Evolutionary conservation across 1,140 invertebrate species (phyloP), one percentile per base, ranked within the genome.

Genomic region (Steinernema feltiae): DNA sequence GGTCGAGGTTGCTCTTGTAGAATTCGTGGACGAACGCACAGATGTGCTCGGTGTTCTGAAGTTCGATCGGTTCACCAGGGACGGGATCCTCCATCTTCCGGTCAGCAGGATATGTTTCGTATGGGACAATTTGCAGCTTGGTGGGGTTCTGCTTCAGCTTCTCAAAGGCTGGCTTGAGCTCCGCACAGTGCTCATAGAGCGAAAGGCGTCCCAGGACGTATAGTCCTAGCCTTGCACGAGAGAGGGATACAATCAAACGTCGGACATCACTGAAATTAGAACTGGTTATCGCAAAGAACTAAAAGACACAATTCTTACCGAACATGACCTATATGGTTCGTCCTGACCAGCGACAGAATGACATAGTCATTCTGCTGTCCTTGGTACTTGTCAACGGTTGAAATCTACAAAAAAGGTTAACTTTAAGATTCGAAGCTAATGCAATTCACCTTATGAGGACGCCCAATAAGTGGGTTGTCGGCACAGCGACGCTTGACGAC

Each of bases 361-460:
- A 99, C 96, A 83, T 95, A 97, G 88, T 99, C 97, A 88, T 99
- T 99, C 87, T 99, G 97, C 85, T 99, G 97, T 76, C 97, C 97
- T 87, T 99, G 97, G 87, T 97, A 99, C 84, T 98, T 98, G 87
- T 99, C 97, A 15, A 99, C 97, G 3, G 97, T 99, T 0, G 90
- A 90, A 48, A 90, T 88, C 89, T 89, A 76, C 27, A 79, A 48
- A 31, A 24, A 71, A 75, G 32, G 69, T 24, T 3, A 3, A 29
- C 1, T 72, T 32, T 18, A 72, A 18, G 69, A 18, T 72, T 17
- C 2, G 2, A 31, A 21, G 24, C 73, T 2, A n/a, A n/a, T 17
- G 17, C 0, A 41, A 53, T 30, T 76, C 1, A 95, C 93, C 89
- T 98, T 98, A 81, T 93, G 91, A 0, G 97, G 97, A 80, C 91